phyloP scores from a whole-genome alignment of 2,888 invertebrate species.

The Ashinkailepas kermadecensis region DNA sequence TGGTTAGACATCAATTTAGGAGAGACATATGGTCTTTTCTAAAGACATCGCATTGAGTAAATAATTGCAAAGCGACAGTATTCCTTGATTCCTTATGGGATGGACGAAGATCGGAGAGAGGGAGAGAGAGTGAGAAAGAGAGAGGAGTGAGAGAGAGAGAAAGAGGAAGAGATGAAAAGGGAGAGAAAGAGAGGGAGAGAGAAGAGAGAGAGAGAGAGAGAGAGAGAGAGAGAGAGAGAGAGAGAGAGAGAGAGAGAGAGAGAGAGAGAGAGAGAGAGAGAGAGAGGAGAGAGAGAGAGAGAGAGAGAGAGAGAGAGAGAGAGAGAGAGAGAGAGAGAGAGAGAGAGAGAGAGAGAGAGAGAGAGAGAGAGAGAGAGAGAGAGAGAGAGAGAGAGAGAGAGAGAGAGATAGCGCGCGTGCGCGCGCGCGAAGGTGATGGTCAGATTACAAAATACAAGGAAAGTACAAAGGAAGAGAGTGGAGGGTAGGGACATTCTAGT shows the following conservation, averaged over 20 bases:
- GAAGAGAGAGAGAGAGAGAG: not conserved
- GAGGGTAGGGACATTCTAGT: no score
- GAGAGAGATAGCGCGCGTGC: no score
- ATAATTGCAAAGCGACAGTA: no score
- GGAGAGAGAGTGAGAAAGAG: no score
- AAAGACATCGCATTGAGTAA: no score
- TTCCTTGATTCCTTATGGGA: no score
- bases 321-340: not conserved
- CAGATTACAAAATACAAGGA: no score
- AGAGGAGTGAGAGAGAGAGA: not conserved
- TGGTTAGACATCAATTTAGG: no score
- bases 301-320: not conserved
- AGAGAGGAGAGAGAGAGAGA: not conserved
- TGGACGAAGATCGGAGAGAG: no score
- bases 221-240: not conserved
- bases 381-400: not conserved
- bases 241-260: not conserved
- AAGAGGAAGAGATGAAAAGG: conserved; percentile 1
- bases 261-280: not conserved
- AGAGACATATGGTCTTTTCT: no score
- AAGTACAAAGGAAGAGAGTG: no score
- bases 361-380: not conserved
- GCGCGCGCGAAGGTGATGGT: no score
- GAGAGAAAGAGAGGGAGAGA: conserved; percentile 7
- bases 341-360: not conserved